A percentile compares a stretch with the other conserved stretches of the same genome.
phyloP scores from a whole-genome alignment of 2,797 vertebrate genomes.

The Merluccius polli region DNA sequence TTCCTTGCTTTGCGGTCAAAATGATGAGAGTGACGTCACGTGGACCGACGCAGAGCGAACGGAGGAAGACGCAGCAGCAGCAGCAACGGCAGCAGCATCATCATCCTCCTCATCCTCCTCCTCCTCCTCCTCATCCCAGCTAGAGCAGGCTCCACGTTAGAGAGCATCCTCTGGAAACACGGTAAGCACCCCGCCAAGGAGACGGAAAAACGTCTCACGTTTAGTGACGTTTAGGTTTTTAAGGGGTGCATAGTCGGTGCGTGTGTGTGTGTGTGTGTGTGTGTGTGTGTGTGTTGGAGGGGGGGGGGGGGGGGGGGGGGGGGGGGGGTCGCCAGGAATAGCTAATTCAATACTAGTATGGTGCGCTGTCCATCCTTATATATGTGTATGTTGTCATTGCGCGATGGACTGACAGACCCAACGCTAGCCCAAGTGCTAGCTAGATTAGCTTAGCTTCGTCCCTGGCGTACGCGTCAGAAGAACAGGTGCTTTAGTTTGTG shows the following conservation, averaged over 20 bases:
- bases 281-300: no score
- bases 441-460: conserved; percentile 35
- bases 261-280: no score
- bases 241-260: not conserved
- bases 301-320: no score
- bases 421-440: conserved; percentile 37
- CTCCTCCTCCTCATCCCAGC: not conserved
- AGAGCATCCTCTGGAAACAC: conserved; percentile 61
- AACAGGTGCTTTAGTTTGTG: conserved; percentile 48
- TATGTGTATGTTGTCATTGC: not conserved
- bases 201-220: not conserved
- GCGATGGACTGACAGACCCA: not conserved
- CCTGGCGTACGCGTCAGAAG: conserved; percentile 20
- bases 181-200: conserved; percentile 60
- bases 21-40: conserved; percentile 73
- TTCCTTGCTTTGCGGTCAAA: conserved; percentile 48
- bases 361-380: not conserved
- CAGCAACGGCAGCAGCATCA: conserved; percentile 38
- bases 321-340: no score
- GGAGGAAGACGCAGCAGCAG: conserved; percentile 38
- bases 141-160: not conserved
- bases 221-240: not conserved
- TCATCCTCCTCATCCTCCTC: conserved; percentile 40
- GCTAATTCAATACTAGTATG: not conserved
- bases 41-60: conserved; percentile 63